Conservation (phyloP, 1,140 invertebrate genomes). For the Ceratosolen fusciceps region DNA sequence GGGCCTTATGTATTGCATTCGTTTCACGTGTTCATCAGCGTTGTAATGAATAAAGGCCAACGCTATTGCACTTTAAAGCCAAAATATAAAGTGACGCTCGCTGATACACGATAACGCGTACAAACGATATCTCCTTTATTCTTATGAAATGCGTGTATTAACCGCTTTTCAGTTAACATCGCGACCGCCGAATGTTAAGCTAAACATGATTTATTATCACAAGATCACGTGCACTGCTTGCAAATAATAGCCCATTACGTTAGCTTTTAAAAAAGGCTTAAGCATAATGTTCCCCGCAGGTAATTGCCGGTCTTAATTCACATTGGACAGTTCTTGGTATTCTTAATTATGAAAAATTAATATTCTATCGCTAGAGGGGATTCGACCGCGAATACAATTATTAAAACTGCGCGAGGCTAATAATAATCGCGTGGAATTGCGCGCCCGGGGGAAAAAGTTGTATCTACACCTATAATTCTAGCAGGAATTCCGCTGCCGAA, state of each 20-base stretch:
- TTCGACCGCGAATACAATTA: neutral
- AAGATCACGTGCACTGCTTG: neutral
- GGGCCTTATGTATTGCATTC: neutral
- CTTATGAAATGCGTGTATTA: neutral
- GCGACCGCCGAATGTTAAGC: neutral
- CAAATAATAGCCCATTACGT: neutral
- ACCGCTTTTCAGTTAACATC: neutral
- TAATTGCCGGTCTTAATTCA: neutral
- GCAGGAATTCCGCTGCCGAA: neutral
- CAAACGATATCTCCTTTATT: neutral
- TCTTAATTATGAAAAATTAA: conserved; percentile 1
- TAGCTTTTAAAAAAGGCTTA: neutral
- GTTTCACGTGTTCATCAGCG: neutral
- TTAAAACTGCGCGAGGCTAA: neutral
- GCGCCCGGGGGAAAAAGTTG: neutral
- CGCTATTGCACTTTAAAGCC: neutral
- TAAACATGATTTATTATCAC: neutral
- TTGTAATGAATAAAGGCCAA: neutral
- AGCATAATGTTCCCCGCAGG: neutral
- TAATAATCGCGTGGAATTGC: neutral
- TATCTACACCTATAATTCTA: neutral
- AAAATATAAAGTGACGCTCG: neutral
- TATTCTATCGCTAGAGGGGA: neutral
- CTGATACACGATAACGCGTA: neutral
- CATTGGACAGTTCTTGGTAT: neutral